Base-by-base conservation (phyloP, 2,113 vertebrate genomes). In the Xenus cinereus region DNA sequence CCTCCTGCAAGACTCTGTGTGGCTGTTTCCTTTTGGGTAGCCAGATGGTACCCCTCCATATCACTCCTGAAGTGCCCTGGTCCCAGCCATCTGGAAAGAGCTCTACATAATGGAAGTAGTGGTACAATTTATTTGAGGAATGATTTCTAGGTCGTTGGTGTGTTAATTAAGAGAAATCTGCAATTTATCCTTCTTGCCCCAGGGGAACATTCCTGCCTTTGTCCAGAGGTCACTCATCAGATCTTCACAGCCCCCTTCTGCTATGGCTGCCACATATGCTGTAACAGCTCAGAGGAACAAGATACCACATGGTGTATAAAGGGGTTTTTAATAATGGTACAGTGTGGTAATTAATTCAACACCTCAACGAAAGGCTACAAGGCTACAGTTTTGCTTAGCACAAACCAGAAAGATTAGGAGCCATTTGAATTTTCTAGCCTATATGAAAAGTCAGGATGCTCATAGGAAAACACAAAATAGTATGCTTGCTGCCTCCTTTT, bases 1-100 rank as follows among this genome's bases (percentile, higher is more conserved):
- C 4, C 14, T 51, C 23, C 6, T 7, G 1, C n/a, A n/a, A 30
- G 50, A 53, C 6, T 26, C 22, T 8, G 9, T 0, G 2, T 16
- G 32, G 27, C n/a, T 76, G 1, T 41, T 75, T 75, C 17, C 63
- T 71, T 75, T 67, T 57, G 45, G 8, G 10, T 60, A 15, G 15
- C 22, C 18, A 19, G 18, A 23, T 27, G 9, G 4, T 37, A 46
- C 12, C 6, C 13, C 20, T 75, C 32, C 0, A 0, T 39, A 24
- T 45, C 26, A 60, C 28, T 48, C 64, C 33, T 60, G 8, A 24
- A 37, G 9, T 23, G 56, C 32, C 28, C 18, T 76, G 23, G 12
- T 66, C 19, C 14, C 30, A 59, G 8, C 4, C 10, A 14, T 4
- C 27, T 56, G 19, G 33, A 57, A 85, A 82, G 24, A 86, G 19